Evolutionary conservation across 2,113 vertebrate genomes (phyloP).

Genomic region (Leptodactylus fuscus): DNA sequence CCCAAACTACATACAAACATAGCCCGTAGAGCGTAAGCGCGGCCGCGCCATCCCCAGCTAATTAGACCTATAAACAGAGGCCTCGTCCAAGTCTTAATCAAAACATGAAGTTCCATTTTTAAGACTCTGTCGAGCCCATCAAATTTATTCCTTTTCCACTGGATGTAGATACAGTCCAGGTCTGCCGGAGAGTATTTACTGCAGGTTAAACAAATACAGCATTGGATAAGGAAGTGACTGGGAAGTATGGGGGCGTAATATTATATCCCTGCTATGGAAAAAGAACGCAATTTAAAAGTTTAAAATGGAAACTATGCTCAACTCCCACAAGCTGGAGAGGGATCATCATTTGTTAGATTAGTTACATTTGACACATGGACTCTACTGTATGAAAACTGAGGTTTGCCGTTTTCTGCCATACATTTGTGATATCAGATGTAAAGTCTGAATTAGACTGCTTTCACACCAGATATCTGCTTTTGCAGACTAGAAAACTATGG

Average conservation of each 20-base stretch:
- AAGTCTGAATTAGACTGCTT: not conserved
- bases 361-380: not conserved
- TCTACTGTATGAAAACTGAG: not conserved
- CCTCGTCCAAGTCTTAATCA: conserved; percentile 41
- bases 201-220: conserved; percentile 37
- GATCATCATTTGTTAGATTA: not conserved
- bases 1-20: not conserved
- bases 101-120: conserved; percentile 44
- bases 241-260: conserved; percentile 13
- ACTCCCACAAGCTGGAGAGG: not conserved
- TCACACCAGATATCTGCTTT: too few species aligned
- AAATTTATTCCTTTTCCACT: conserved; percentile 40
- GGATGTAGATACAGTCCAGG: not conserved
- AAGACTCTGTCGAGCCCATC: conserved; percentile 26
- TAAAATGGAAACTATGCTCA: conserved; percentile 41
- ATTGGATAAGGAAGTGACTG: conserved; percentile 35
- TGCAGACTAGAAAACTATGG: too few species aligned
- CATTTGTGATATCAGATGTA: not conserved
- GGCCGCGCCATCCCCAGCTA: not conserved
- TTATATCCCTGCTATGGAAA: conserved; percentile 35
- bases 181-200: conserved; percentile 35
- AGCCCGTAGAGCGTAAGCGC: not conserved
- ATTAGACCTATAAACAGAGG: conserved; percentile 53
- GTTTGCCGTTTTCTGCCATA: not conserved
- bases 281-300: conserved; percentile 34